phyloP scores from a whole-genome alignment of 92 coral and sea anemone species.

The Paragorgia papillata region DNA sequence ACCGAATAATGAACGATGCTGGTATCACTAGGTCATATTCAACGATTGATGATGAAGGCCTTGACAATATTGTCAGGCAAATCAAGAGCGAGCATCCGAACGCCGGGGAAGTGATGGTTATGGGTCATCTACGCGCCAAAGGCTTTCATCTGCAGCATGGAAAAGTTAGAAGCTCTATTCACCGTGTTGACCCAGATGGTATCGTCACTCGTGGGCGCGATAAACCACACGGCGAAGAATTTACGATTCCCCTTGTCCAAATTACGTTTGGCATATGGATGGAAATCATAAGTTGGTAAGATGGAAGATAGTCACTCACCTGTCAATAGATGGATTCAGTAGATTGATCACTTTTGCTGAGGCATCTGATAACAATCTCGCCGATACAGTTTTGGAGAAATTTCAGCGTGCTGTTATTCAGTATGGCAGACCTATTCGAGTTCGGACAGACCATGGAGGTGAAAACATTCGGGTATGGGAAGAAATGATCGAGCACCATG shows the following conservation, averaged over 20 bases:
- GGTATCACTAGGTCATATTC: neutral
- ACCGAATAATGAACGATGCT: slow-evolving; percentile 4
- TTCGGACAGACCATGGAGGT: slow-evolving; percentile 8
- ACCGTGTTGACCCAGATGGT: neutral
- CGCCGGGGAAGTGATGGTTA: slow-evolving; percentile 14
- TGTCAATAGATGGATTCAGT: slow-evolving; percentile 10
- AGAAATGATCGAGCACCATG: too few relatives aligned
- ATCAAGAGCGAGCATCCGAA: neutral
- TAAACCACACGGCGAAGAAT: slow-evolving; percentile 6
- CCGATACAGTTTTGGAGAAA: slow-evolving; percentile 18
- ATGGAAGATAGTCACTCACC: slow-evolving; percentile 10
- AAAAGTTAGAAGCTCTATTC: neutral
- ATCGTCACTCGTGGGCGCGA: neutral
- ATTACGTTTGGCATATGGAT: neutral
- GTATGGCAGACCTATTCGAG: slow-evolving; percentile 4
- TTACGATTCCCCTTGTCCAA: neutral
- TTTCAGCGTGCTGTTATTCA: neutral
- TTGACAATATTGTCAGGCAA: neutral
- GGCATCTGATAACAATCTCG: slow-evolving; percentile 6
- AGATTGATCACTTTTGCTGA: slow-evolving; percentile 13
- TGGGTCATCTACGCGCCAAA: slow-evolving; percentile 2
- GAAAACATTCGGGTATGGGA: slow-evolving; percentile 7
- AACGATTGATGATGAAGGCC: neutral
- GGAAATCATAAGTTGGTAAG: too few relatives aligned
- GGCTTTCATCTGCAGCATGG: slow-evolving; percentile 1